These are phyloP conservation scores for Echeneis naucrates DNA, from an alignment of 2,797 vertebrate species.

Conservation along the genomic window DNA sequence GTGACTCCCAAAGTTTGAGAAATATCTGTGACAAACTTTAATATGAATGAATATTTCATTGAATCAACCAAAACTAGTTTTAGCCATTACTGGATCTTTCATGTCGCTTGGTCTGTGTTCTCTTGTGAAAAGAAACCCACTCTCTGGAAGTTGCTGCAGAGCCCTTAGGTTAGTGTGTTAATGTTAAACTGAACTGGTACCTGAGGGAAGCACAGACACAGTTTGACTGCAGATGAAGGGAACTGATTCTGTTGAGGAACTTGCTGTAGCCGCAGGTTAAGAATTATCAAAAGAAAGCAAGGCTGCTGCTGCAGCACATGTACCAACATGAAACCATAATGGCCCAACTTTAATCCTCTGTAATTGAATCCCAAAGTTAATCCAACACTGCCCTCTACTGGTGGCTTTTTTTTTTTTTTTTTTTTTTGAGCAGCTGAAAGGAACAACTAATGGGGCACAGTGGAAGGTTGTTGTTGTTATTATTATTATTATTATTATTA, in stretches of 20 bases:
- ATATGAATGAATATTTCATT: neutral
- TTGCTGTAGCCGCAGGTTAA: constrained; percentile 55
- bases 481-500: too few relatives aligned
- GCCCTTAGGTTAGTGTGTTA: neutral
- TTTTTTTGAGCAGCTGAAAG: neutral
- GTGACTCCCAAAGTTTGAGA: neutral
- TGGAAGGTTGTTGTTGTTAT: neutral
- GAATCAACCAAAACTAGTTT: neutral
- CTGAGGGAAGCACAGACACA: neutral
- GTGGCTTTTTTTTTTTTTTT: neutral
- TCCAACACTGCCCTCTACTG: constrained; percentile 67
- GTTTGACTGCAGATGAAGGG: constrained; percentile 9
- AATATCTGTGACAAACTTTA: neutral
- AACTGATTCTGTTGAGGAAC: constrained; percentile 22
- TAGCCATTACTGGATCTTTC: neutral
- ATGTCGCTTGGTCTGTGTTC: neutral
- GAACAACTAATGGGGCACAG: neutral
- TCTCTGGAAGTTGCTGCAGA: neutral
- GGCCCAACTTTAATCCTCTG: neutral
- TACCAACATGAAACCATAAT: constrained; percentile 25
- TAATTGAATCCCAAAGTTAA: neutral
- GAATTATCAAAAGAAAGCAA: constrained; percentile 20
- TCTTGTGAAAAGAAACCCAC: neutral
- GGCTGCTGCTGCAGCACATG: constrained; percentile 37
- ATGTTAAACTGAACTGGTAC: neutral